These are phyloP conservation scores for Salminus brasiliensis DNA, from an alignment of 2,113 vertebrate species.

Conservation along the genomic window DNA sequence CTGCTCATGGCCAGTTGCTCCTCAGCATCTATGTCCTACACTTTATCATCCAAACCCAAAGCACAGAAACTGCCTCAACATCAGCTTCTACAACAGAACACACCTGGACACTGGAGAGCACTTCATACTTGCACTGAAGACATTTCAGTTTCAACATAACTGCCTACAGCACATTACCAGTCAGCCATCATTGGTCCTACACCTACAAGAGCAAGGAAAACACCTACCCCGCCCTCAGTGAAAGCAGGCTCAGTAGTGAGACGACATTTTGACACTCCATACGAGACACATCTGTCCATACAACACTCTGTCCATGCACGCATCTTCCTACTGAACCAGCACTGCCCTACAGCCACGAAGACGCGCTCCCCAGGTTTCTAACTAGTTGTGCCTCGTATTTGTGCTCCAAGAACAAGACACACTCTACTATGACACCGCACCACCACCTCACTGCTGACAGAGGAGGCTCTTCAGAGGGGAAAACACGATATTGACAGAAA, in stretches of 20 bases:
- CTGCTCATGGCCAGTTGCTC: constrained; percentile 46
- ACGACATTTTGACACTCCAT: constrained; percentile 32
- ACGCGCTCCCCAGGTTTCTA: constrained; percentile 28
- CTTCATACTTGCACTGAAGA: constrained; percentile 33
- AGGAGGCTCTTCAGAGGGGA: constrained; percentile 26
- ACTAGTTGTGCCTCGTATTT: too few relatives aligned
- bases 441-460: constrained; percentile 37
- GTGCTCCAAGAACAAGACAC: constrained; percentile 42
- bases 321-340: constrained; percentile 28
- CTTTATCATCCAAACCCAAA: background rate
- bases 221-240: constrained; percentile 3
- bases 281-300: constrained; percentile 13
- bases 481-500: constrained; percentile 24
- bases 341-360: constrained; percentile 34
- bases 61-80: constrained; percentile 35
- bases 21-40: constrained; percentile 40
- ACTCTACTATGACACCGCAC: constrained; percentile 40
- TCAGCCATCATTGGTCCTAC: constrained; percentile 25
- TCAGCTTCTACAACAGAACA: constrained; percentile 41
- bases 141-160: constrained; percentile 22
- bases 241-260: background rate
- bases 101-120: constrained; percentile 42
- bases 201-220: constrained; percentile 30
- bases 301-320: constrained; percentile 42
- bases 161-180: constrained; percentile 28